Evolutionary conservation across 2,888 invertebrate species (phyloP), one percentile per base, ranked within the genome.

Genomic region (Platerodrilus igneus): DNA sequence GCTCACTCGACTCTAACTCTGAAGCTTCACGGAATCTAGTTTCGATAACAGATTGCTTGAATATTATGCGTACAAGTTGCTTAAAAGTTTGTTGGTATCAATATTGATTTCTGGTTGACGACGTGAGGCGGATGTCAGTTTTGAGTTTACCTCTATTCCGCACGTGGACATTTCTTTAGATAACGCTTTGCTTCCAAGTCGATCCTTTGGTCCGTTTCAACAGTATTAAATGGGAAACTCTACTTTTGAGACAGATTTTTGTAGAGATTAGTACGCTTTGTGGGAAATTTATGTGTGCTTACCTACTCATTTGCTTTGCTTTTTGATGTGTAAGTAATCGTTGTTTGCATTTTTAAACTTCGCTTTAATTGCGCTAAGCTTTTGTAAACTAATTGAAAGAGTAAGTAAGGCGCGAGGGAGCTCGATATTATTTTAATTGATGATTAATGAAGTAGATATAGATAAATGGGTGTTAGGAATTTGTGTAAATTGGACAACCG

Each of bases 131-230:
- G 62, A 61, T 59, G 49, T 47, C 51, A 60, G 55, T 54, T 58
- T 62, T 52, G 62, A 60, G 55, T 48, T 35, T 51, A 33, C 50
- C 49, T 50, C 48, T 41, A 44, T 39, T 21, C 48, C 50, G 59
- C 57, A 57, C 56, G 58, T 59, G 57, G 55, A 58, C 50, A 45
- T 49, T 44, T 46, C 50, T 49, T 41, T 46, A 52, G 50, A 47
- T 49, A n/a, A 49, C 45, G 26, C 44, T 44, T 31, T 27, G 32
- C 34, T 47, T n/a, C 37, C 37, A 41, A 51, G 44, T 57, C 59
- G 52, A 61, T 58, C 55, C 55, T 60, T 59, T 52, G 42, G 42
- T 61, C 57, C 59, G 46, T 56, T 56, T 57, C 58, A 53, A 57
- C 57, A 56, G 57, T 51, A 56, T 57, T 57, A 58, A 59, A 58